Evolutionary conservation across 2,113 vertebrate genomes (phyloP).

Genomic region (Ctenomys sociabilis): DNA sequence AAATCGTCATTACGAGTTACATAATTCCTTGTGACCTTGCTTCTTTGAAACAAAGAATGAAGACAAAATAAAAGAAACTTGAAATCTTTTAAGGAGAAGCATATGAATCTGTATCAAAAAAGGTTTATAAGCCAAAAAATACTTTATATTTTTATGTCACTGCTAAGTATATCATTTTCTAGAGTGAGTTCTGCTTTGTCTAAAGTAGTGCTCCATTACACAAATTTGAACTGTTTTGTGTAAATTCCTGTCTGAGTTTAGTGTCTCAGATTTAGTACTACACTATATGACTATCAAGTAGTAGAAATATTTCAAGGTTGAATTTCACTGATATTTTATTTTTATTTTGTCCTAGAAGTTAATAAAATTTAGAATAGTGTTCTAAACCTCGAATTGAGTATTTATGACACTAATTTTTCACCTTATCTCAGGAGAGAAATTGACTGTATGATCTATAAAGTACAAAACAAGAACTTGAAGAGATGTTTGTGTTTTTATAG

Average conservation of each 20-base stretch:
- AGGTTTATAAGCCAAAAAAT: neutral
- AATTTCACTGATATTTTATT: neutral
- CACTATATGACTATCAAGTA: neutral
- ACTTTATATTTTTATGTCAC: neutral
- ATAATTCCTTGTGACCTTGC: neutral
- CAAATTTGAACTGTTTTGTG: neutral
- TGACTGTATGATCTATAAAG: conserved; percentile 48
- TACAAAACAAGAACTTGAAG: neutral
- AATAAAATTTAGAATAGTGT: conserved; percentile 8
- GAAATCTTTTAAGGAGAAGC: neutral
- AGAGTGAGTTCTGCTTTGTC: neutral
- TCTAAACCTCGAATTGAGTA: neutral
- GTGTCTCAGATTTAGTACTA: neutral
- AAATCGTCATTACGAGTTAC: neutral
- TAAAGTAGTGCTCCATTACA: neutral
- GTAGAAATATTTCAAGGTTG: neutral
- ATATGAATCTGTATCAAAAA: neutral
- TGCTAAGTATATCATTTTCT: neutral
- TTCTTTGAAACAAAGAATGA: neutral
- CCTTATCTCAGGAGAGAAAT: neutral
- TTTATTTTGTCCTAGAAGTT: conserved; percentile 13
- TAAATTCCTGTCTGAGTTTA: neutral
- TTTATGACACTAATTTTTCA: conserved; percentile 14
- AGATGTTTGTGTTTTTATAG: neutral
- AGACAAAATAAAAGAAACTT: neutral